Conservation (phyloP, 2,888 invertebrate genomes). For the Drosophila koepferae region DNA sequence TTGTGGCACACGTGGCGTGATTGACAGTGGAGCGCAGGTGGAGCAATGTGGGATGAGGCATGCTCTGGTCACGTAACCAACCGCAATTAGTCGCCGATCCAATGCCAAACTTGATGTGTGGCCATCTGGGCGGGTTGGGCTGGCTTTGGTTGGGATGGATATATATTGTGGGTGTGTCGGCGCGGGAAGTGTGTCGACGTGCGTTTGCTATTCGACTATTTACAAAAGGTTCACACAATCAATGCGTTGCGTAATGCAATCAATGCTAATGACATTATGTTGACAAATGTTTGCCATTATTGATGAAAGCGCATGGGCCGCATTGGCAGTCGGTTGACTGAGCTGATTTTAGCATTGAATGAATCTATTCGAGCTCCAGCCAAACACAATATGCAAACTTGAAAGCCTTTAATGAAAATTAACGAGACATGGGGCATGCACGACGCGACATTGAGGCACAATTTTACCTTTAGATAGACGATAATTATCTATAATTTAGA, state of each 20-base stretch:
- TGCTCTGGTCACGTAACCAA: constrained; percentile 65
- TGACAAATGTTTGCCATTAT: constrained; percentile 81
- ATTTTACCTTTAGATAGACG: not conserved
- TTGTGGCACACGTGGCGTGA: constrained; percentile 38
- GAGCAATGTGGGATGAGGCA: constrained; percentile 9
- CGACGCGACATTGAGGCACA: not conserved
- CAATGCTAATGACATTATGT: constrained; percentile 82
- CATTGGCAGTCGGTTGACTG: constrained; percentile 37
- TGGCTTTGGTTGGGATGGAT: not conserved
- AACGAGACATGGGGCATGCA: constrained; percentile 3
- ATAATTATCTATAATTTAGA: not conserved
- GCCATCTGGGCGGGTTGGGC: constrained; percentile 23
- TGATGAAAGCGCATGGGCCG: constrained; percentile 65
- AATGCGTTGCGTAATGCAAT: constrained; percentile 74
- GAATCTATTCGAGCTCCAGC: constrained; percentile 10
- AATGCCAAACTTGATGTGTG: constrained; percentile 65
- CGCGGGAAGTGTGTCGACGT: not conserved
- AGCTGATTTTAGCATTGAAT: constrained; percentile 33
- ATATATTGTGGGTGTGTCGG: not conserved
- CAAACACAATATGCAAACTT: constrained; percentile 12
- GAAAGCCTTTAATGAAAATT: constrained; percentile 15
- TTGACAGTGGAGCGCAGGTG: constrained; percentile 1
- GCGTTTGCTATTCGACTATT: constrained; percentile 59
- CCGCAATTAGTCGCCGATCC: constrained; percentile 77
- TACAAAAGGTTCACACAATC: constrained; percentile 76